Evolutionary conservation across 1,140 invertebrate genomes (phyloP), one percentile per base, ranked within the genome.

Genomic region (Tribolium madens): DNA sequence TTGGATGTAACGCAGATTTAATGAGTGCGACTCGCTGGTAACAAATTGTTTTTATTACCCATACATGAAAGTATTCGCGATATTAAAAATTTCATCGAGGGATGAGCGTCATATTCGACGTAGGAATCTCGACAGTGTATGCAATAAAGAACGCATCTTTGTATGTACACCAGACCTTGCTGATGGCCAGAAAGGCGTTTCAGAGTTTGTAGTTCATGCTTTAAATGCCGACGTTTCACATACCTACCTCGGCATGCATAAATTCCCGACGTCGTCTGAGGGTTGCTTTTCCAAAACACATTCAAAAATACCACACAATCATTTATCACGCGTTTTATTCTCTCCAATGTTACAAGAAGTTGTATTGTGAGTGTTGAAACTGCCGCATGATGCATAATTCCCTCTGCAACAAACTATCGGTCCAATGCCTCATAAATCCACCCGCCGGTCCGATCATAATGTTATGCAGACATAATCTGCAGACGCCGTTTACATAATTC

Each of bases 91-190:
- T 64, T 33, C 10, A 64, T 13, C 10, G 21, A 64, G 26, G 57
- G 57, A 1, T 64, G 57, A 64, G 21, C 57, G 57, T 64, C 57
- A 64, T 64, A 64, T 64, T 64, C 26, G 33, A 26, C 21, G 57
- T 64, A n/a, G 57, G 57, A 64, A 64, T 64, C 57, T 64, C 57
- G 57, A 26, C 57, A 26, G 57, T 64, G 26, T 64, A 64, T 64
- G 57, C 57, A 64, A 64, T 64, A 64, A 64, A 64, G 57, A 64
- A 64, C 57, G 57, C 57, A 64, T 64, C 57, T 64, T 64, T 64
- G 57, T 64, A 42, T n/a, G 57, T 64, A 64, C 57, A 64, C 21
- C 7, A 64, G 21, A 18, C 57, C 57, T 64, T 64, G 10, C 21
- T 64, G 57, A 64, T 64, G 57, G 57, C 14, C 57, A 64, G 26